phyloP scores from a whole-genome alignment of 2,888 invertebrate genomes.

The Ernsta delagoae region DNA sequence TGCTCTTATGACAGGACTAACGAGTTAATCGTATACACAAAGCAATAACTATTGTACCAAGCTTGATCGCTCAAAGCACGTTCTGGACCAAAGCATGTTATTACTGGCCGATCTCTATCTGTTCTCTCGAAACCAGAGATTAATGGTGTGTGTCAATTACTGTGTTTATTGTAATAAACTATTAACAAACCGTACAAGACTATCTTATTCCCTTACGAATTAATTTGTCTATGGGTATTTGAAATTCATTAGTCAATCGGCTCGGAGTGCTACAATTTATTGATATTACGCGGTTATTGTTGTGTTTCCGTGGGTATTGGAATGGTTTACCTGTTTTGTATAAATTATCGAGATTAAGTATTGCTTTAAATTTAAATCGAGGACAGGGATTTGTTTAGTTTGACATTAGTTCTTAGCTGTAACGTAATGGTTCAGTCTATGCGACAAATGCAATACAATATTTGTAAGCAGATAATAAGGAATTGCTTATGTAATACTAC shows the following conservation, averaged over 20 bases:
- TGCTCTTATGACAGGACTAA: background rate
- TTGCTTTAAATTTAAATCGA: slow-evolving; percentile 14
- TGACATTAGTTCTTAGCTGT: background rate
- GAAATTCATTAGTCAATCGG: slow-evolving; percentile 29
- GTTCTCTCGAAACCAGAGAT: slow-evolving; percentile 32
- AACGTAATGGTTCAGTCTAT: background rate
- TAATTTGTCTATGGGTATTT: slow-evolving; percentile 34
- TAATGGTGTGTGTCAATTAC: slow-evolving; percentile 32
- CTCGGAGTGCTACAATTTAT: slow-evolving; percentile 21
- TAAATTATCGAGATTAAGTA: slow-evolving; percentile 10
- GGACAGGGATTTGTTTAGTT: slow-evolving; percentile 2
- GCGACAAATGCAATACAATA: background rate
- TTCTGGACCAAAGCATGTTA: slow-evolving; percentile 31
- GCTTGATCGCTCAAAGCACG: slow-evolving; percentile 22
- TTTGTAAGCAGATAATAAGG: too few species aligned
- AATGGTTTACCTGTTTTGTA: slow-evolving; percentile 13
- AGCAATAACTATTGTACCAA: slow-evolving; percentile 1
- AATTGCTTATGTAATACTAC: too few species aligned
- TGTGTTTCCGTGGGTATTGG: slow-evolving; percentile 22
- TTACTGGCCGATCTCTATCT: slow-evolving; percentile 31
- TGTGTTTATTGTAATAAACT: slow-evolving; percentile 35
- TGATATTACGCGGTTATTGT: slow-evolving; percentile 28
- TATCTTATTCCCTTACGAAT: slow-evolving; percentile 35
- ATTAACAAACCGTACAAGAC: slow-evolving; percentile 34
- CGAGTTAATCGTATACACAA: background rate